A percentile compares a stretch with the other conserved stretches of the same genome.
These are phyloP conservation scores for Odontamblyopus lacepedii DNA, from an alignment of 2,797 vertebrate species.

Conservation along the genomic window DNA sequence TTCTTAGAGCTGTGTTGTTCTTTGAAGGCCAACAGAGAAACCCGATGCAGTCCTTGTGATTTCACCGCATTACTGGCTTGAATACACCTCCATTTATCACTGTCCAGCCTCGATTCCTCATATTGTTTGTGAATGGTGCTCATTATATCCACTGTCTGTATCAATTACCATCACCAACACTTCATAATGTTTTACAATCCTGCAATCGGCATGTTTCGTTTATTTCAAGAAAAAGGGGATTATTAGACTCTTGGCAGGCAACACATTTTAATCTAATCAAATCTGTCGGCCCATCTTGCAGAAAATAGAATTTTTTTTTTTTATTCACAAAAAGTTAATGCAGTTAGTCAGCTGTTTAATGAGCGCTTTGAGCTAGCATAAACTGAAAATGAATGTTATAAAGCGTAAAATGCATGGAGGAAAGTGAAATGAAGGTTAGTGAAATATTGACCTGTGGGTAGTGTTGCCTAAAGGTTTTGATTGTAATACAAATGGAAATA, in stretches of 20 bases:
- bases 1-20: constrained; percentile 11
- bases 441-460: background rate
- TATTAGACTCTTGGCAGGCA: constrained; percentile 6
- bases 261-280: constrained; percentile 15
- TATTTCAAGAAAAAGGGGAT: constrained; percentile 7
- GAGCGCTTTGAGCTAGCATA: background rate
- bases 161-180: constrained; percentile 1
- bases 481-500: no score
- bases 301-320: constrained; percentile 4
- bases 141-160: background rate
- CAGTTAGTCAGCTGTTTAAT: constrained; percentile 19
- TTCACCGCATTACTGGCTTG: background rate
- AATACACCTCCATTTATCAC: background rate
- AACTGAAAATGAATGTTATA: constrained; percentile 7
- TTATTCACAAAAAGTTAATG: constrained; percentile 4
- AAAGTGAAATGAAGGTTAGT: background rate
- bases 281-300: constrained; percentile 2
- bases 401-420: constrained; percentile 6
- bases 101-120: background rate
- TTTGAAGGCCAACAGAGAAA: constrained; percentile 24
- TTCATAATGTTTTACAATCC: constrained; percentile 1
- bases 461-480: no score
- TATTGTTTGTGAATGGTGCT: background rate
- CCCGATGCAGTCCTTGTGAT: background rate
- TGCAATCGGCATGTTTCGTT: background rate